phyloP scores from a whole-genome alignment of 2,888 invertebrate genomes.

The Cephus pygmeus region DNA sequence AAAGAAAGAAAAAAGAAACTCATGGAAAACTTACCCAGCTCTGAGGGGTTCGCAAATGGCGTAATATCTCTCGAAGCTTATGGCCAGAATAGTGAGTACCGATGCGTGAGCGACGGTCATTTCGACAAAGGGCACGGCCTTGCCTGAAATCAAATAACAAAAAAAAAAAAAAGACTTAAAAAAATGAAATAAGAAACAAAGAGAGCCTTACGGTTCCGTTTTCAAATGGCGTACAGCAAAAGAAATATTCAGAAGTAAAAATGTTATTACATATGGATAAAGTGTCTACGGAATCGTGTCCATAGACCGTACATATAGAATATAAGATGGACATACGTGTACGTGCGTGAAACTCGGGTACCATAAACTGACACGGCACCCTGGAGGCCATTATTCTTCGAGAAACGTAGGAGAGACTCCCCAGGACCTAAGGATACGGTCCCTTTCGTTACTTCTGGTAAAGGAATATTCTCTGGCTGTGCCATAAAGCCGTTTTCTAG shows the following conservation, averaged over 20 bases:
- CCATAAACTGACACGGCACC: constrained; percentile 29
- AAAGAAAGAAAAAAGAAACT: neutral
- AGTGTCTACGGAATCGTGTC: neutral
- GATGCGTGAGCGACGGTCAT: constrained; percentile 92
- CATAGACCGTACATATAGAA: neutral
- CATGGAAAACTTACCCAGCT: constrained; percentile 70
- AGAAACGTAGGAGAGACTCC: constrained; percentile 1
- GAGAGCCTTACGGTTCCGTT: neutral
- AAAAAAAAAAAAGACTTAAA: constrained; percentile 12
- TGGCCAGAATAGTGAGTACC: constrained; percentile 91
- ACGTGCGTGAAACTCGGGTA: constrained; percentile 9
- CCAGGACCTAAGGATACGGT: neutral
- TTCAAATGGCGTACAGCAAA: neutral
- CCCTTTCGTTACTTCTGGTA: constrained; percentile 2
- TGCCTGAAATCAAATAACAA: constrained; percentile 74
- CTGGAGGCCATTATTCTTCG: constrained; percentile 32
- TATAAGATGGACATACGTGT: neutral
- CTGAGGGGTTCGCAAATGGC: constrained; percentile 93
- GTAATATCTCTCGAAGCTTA: constrained; percentile 91
- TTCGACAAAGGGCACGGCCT: constrained; percentile 92
- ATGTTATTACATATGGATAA: neutral
- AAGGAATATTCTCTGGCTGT: constrained; percentile 15
- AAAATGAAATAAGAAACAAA: neutral
- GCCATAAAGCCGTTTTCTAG: constrained; percentile 14
- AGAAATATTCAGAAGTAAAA: neutral